Percentiles rank a stretch among this genome's conserved stretches.
phyloP scores from a whole-genome alignment of 2,888 invertebrate species.

The Caenorhabditis sp. region DNA sequence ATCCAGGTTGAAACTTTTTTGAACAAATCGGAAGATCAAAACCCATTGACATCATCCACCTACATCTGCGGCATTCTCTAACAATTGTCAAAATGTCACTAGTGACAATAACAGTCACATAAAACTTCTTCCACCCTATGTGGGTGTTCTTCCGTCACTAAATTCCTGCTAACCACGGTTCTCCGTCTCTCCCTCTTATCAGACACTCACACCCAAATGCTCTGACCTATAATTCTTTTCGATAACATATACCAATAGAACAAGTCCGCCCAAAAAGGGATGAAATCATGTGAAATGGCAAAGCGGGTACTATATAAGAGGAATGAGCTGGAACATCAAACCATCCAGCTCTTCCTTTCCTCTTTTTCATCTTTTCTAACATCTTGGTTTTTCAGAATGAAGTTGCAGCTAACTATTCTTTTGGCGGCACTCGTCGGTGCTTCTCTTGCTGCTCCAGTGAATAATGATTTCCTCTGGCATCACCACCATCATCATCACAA shows the following conservation, averaged over 20 bases:
- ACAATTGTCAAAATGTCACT: constrained; percentile 28
- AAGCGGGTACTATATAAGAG: constrained; percentile 33
- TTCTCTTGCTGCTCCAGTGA: constrained; percentile 37
- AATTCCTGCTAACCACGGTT: constrained; percentile 27
- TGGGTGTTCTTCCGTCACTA: constrained; percentile 57
- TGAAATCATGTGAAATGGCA: constrained; percentile 46
- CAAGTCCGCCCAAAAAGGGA: constrained; percentile 29
- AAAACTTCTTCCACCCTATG: constrained; percentile 3
- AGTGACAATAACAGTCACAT: constrained; percentile 15
- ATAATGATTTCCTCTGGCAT: constrained; percentile 25
- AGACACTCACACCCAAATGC: neutral
- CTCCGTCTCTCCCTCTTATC: constrained; percentile 21
- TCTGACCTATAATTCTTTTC: constrained; percentile 20
- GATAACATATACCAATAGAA: constrained; percentile 35
- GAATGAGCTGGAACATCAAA: constrained; percentile 26
- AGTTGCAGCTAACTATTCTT: constrained; percentile 38
- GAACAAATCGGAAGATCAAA: neutral
- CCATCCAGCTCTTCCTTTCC: constrained; percentile 21
- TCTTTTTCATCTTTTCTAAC: neutral
- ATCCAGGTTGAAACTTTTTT: neutral
- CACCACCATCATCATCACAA: constrained; percentile 50
- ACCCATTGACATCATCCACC: constrained; percentile 5
- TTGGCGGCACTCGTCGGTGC: constrained; percentile 38
- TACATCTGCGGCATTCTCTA: neutral
- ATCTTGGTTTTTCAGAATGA: constrained; percentile 43